These are phyloP conservation scores for Hirundo rustica DNA, from an alignment of 2,797 vertebrate genomes.

Conservation along the genomic window DNA sequence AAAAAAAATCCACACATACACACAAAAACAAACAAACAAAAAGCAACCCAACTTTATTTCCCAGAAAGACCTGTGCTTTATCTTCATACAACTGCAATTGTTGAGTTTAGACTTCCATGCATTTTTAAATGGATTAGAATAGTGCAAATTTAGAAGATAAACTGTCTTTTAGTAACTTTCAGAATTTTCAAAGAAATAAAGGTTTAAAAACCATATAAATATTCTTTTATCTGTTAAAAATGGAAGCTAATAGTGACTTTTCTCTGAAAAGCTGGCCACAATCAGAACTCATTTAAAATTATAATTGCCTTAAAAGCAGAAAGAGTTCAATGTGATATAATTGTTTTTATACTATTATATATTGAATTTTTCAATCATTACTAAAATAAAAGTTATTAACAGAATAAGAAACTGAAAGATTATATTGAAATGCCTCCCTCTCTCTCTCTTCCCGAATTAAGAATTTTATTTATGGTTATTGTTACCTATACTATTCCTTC, in stretches of 20 bases:
- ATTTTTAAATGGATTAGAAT: conserved; percentile 11
- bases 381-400: not conserved
- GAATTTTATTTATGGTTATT: not conserved
- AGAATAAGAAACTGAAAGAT: not conserved
- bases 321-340: not conserved
- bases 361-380: not conserved
- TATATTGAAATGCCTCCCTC: not conserved
- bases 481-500: not conserved
- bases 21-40: not conserved
- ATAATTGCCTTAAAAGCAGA: not conserved
- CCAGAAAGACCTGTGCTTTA: conserved; percentile 4
- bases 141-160: not conserved
- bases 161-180: not conserved
- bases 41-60: not conserved
- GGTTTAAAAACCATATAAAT: not conserved
- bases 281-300: not conserved
- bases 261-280: not conserved
- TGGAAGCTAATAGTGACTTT: not conserved
- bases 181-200: not conserved
- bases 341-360: not conserved
- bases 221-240: not conserved
- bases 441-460: not conserved
- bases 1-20: not conserved
- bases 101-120: not conserved
- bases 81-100: conserved; percentile 6